phyloP scores from a whole-genome alignment of 1,140 invertebrate genomes.

The Neelides sp. region DNA sequence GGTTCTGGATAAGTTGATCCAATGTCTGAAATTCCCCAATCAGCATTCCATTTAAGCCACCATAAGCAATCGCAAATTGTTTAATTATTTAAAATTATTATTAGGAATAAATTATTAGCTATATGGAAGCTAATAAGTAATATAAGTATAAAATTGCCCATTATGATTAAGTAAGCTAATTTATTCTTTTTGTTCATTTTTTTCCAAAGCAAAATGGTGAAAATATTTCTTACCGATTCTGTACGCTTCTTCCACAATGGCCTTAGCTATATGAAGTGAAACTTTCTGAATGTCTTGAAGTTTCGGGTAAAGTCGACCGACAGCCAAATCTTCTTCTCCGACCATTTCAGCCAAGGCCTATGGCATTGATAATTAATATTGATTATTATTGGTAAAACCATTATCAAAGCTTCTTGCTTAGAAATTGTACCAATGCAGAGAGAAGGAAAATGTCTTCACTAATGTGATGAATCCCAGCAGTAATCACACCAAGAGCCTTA shows the following conservation, averaged over 20 bases:
- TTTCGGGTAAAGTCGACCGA: conserved; percentile 88
- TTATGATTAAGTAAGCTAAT: too few species aligned
- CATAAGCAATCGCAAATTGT: not conserved
- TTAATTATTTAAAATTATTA: not conserved
- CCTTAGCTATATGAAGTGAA: conserved; percentile 73
- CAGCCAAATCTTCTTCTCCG: conserved; percentile 57
- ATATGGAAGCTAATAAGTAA: not conserved
- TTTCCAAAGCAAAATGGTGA: too few species aligned
- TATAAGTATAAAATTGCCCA: too few species aligned
- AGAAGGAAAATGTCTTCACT: conserved; percentile 78
- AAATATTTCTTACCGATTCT: conserved; percentile 47
- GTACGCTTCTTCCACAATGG: conserved; percentile 80
- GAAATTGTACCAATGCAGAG: conserved; percentile 54
- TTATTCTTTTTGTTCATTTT: too few species aligned
- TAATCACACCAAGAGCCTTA: conserved; percentile 71
- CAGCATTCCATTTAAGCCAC: conserved; percentile 1
- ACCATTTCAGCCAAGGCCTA: conserved; percentile 71
- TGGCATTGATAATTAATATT: conserved; percentile 10
- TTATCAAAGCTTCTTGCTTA: not conserved
- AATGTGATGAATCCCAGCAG: conserved; percentile 67
- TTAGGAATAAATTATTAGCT: conserved; percentile 1
- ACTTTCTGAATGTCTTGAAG: conserved; percentile 74
- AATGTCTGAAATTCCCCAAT: conserved; percentile 41
- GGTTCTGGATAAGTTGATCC: conserved; percentile 67
- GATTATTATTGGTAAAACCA: not conserved